These are phyloP conservation scores for Oreotragus oreotragus DNA, from an alignment of 2,113 vertebrate species.

Conservation along the genomic window DNA sequence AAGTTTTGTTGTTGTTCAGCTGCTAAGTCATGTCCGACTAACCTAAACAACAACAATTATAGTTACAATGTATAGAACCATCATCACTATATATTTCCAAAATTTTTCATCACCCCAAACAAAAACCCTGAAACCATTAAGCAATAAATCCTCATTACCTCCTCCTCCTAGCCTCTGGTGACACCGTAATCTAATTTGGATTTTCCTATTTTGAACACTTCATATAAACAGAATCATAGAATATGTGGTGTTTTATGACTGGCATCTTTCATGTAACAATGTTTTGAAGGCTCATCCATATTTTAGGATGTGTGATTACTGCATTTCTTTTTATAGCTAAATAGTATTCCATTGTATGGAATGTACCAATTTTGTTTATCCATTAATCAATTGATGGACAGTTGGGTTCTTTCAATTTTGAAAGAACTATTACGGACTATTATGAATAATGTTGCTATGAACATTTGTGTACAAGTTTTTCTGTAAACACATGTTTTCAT, in stretches of 20 bases:
- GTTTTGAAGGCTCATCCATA: background rate
- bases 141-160: background rate
- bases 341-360: background rate
- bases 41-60: background rate
- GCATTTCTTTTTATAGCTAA: slow-evolving; percentile 4
- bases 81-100: background rate
- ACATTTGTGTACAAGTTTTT: too few relatives aligned
- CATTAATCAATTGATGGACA: background rate
- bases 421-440: background rate
- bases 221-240: slow-evolving; percentile 2
- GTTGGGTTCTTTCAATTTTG: background rate
- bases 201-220: slow-evolving; percentile 27
- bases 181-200: background rate
- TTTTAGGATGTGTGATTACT: background rate
- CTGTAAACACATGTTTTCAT: background rate
- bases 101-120: slow-evolving; percentile 22
- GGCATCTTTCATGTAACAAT: background rate
- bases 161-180: background rate
- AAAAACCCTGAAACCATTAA: slow-evolving; percentile 37
- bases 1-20: background rate
- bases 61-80: background rate
- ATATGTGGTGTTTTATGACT: background rate
- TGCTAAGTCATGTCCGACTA: background rate
- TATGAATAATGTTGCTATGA: too few relatives aligned
- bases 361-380: background rate